Percentiles rank a stretch among this genome's conserved stretches.
These are phyloP conservation scores for Pongo pygmaeus DNA, from an alignment of 2,113 vertebrate species.

Conservation along the genomic window DNA sequence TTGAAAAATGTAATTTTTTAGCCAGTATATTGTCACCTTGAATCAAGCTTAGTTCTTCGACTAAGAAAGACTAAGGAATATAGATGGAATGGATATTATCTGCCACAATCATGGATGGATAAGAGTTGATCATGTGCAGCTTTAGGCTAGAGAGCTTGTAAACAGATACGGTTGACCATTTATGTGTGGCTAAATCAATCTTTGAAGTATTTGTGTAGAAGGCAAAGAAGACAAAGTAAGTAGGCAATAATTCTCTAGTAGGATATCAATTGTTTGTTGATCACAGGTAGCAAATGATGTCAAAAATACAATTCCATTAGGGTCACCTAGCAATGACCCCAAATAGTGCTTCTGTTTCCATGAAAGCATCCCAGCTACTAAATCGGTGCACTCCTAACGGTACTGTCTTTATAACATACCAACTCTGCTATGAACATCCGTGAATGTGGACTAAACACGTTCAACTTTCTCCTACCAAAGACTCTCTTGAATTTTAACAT, in stretches of 20 bases:
- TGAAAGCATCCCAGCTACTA: neutral
- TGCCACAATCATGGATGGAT: neutral
- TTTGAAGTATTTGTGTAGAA: neutral
- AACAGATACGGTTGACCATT: neutral
- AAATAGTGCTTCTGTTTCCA: neutral
- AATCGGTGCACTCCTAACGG: rapidly evolving
- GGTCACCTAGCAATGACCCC: neutral
- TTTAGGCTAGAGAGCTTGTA: neutral
- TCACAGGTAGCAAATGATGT: neutral
- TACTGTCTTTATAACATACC: neutral
- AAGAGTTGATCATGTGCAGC: neutral
- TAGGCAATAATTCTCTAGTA: neutral
- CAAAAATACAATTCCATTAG: neutral
- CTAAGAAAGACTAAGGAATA: neutral
- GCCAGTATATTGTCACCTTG: neutral
- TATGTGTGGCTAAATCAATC: neutral
- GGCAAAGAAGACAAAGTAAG: neutral
- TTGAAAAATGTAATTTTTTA: neutral
- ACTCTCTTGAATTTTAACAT: neutral
- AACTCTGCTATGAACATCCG: neutral
- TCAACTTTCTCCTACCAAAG: neutral
- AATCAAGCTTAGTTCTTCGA: neutral
- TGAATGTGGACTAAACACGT: neutral
- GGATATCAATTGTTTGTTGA: neutral
- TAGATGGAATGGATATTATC: too few species aligned